Evolutionary conservation across 2,888 invertebrate species (phyloP), one percentile per base, ranked within the genome.

Genomic region (Oegoconia quadripuncta): DNA sequence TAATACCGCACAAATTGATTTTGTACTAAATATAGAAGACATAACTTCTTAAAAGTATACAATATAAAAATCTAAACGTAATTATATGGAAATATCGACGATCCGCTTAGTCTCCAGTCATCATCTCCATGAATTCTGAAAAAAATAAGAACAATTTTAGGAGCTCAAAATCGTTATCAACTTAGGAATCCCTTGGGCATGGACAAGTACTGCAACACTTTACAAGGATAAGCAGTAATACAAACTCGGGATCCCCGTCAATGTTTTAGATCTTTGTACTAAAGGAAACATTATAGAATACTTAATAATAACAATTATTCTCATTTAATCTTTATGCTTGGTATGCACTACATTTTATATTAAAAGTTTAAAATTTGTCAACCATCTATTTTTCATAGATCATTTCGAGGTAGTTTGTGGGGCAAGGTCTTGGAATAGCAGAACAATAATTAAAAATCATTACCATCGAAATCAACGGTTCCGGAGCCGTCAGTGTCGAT

Each of bases 391-490:
- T n/a, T n/a, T n/a, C n/a, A n/a, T n/a, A n/a, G n/a, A n/a, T n/a
- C n/a, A n/a, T n/a, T n/a, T n/a, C n/a, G n/a, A n/a, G n/a, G n/a
- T n/a, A n/a, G n/a, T n/a, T n/a, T n/a, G n/a, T n/a, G n/a, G n/a
- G n/a, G n/a, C n/a, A n/a, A n/a, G n/a, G n/a, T n/a, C 9, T 6
- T n/a, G 7, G 3, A 26, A 9, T 20, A 6, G 20, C 8, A 20
- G 5, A 20, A 20, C 4, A 20, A 20, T 20, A 20, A 20, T 20
- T 20, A 6, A 20, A 6, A 16, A 20, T 42, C 41, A n/a, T 74
- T 83, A 97, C 97, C 98, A 89, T 99, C 98, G 79, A 99, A 99
- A 84, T 99, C 99, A 53, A 99, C 98, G 52, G 98, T 99, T 70
- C 98, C 98, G 50, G 97, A 97, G 38, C 98, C 98, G 81, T 98